Evolutionary conservation across 2,797 vertebrate species (phyloP).

Genomic region (Neoniphon sammara): DNA sequence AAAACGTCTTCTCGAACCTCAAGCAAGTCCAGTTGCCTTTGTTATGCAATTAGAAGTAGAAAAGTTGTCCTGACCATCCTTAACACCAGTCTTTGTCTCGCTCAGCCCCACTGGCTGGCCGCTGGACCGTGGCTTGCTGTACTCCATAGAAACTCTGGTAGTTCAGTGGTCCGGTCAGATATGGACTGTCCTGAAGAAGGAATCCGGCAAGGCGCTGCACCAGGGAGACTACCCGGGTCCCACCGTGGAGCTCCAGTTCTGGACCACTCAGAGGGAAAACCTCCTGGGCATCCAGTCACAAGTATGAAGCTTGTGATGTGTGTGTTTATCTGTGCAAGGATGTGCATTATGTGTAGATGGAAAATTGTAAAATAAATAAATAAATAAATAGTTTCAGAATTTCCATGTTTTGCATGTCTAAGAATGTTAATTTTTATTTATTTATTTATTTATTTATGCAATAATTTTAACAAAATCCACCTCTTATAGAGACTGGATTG

Average conservation of each 20-base stretch:
- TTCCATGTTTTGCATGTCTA: no score
- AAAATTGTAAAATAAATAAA: no score
- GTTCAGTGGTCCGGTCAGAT: slow-evolving; percentile 82
- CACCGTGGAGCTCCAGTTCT: slow-evolving; percentile 85
- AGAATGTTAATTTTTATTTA: no score
- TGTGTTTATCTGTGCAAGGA: neutral
- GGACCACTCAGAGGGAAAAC: slow-evolving; percentile 80
- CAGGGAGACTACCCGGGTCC: slow-evolving; percentile 78
- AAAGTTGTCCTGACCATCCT: neutral
- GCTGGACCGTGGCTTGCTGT: slow-evolving; percentile 77
- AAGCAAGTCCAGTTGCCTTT: no score
- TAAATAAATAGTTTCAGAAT: no score
- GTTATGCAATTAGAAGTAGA: no score
- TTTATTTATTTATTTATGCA: no score
- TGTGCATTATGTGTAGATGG: neutral
- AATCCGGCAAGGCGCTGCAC: slow-evolving; percentile 74
- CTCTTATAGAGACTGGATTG: no score
- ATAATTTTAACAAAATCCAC: no score
- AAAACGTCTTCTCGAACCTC: no score
- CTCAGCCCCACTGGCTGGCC: slow-evolving; percentile 72
- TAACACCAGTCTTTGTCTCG: slow-evolving; percentile 37
- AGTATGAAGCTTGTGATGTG: slow-evolving; percentile 57
- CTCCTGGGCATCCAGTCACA: slow-evolving; percentile 83
- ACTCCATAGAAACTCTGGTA: slow-evolving; percentile 81
- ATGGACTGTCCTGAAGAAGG: slow-evolving; percentile 79